Evolutionary conservation across 2,888 invertebrate species (phyloP).

Genomic region (Xiphydria camelus): DNA sequence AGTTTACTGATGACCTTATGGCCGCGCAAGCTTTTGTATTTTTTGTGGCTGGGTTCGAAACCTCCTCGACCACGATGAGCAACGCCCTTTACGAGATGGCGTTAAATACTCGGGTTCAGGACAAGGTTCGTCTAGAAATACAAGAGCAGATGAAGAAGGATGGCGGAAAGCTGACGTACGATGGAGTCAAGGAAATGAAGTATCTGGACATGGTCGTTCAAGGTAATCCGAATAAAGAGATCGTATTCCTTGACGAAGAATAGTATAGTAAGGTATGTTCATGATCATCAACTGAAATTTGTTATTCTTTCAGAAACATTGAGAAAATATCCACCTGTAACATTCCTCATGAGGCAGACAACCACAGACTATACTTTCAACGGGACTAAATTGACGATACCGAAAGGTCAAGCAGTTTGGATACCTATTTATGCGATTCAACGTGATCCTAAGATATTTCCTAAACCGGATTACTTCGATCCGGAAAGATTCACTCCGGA

Average conservation of each 20-base stretch:
- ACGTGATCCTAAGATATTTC: constrained; percentile 33
- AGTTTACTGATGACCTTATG: constrained; percentile 46
- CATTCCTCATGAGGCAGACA: constrained; percentile 45
- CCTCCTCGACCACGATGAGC: constrained; percentile 56
- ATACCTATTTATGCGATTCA: constrained; percentile 37
- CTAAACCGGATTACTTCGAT: constrained; percentile 41
- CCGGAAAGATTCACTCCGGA: constrained; percentile 43
- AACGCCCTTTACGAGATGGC: constrained; percentile 57
- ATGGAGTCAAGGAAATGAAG: constrained; percentile 52
- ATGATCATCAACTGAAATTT: no score
- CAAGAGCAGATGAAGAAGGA: constrained; percentile 36
- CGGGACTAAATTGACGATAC: constrained; percentile 34
- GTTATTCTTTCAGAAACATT: constrained; percentile 56
- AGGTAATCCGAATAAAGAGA: constrained; percentile 45
- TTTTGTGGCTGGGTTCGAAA: constrained; percentile 59
- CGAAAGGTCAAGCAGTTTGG: constrained; percentile 21
- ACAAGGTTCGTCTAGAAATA: constrained; percentile 53
- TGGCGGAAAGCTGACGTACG: constrained; percentile 51
- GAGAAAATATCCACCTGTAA: constrained; percentile 56
- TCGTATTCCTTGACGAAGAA: no score
- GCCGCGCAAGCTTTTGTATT: constrained; percentile 58
- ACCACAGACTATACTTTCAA: constrained; percentile 34
- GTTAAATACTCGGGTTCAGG: constrained; percentile 52
- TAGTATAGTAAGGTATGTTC: no score
- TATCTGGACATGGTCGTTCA: constrained; percentile 54